These are phyloP conservation scores for Flexamia atlantica DNA, from an alignment of 2,888 invertebrate species.

Conservation along the genomic window DNA sequence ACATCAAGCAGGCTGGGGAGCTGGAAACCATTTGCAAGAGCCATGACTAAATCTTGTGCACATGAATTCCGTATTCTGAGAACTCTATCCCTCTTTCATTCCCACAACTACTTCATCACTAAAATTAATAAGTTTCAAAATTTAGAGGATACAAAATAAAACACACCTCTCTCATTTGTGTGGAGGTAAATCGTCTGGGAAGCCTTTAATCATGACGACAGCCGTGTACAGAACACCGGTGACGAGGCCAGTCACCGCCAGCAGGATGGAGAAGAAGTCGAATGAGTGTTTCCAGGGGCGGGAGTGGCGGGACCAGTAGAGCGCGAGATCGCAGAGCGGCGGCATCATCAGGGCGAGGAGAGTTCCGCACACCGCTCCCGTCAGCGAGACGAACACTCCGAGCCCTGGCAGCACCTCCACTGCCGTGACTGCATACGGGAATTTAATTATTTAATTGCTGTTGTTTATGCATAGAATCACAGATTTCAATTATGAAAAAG, in stretches of 20 bases:
- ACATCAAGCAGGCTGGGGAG: no score
- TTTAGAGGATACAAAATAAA: background rate
- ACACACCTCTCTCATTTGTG: conserved; percentile 22
- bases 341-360: conserved; percentile 93
- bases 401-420: conserved; percentile 93
- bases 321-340: conserved; percentile 89
- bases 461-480: background rate
- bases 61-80: no score
- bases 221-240: conserved; percentile 76
- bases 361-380: conserved; percentile 94
- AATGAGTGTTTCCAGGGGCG: conserved; percentile 76
- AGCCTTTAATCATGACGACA: conserved; percentile 35
- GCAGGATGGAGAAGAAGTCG: conserved; percentile 80
- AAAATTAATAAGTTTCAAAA: no score
- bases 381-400: conserved; percentile 92
- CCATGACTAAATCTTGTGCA: no score
- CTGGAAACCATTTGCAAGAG: no score
- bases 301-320: conserved; percentile 79
- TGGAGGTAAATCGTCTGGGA: conserved; percentile 18
- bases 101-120: no score
- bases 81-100: no score
- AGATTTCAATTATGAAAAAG: background rate
- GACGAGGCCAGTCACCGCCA: conserved; percentile 84
- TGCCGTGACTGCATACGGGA: conserved; percentile 84
- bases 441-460: conserved; percentile 95